These are phyloP conservation scores for Percina caprodes DNA, from an alignment of 2,113 vertebrate genomes.

Conservation along the genomic window DNA sequence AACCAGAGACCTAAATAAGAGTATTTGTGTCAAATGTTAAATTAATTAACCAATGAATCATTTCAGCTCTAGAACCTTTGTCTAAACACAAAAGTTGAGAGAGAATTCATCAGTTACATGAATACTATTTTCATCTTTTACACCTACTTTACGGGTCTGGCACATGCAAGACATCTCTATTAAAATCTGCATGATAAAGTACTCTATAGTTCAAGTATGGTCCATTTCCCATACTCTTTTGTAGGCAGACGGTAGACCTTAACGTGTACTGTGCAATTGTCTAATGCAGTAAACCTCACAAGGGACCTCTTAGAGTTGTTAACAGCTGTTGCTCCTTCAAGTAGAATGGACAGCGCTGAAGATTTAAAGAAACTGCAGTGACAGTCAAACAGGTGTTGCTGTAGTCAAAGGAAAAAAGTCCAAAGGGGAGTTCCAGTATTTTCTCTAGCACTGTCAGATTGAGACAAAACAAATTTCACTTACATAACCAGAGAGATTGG, in stretches of 20 bases:
- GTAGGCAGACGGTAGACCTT: conserved; percentile 1
- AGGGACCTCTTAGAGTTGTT: conserved; percentile 21
- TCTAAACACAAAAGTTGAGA: not conserved
- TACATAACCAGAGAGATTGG: conserved; percentile 27
- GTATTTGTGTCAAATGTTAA: not conserved
- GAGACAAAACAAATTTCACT: conserved; percentile 1
- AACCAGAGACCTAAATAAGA: not conserved
- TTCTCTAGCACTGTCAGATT: conserved; percentile 18
- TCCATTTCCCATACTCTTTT: conserved; percentile 22
- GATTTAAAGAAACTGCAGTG: conserved; percentile 26
- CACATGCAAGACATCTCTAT: not conserved
- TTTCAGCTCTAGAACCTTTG: not conserved
- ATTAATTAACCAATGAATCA: not conserved
- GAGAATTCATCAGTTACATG: not conserved
- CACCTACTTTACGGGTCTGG: not conserved
- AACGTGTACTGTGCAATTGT: conserved; percentile 20
- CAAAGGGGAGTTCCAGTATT: conserved; percentile 17
- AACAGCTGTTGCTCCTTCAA: conserved; percentile 50
- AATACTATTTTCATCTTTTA: not conserved
- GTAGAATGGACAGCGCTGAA: conserved; percentile 32
- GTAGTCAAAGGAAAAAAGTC: conserved; percentile 30
- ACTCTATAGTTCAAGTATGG: conserved; percentile 4
- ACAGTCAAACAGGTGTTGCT: conserved; percentile 51
- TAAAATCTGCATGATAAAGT: not conserved
- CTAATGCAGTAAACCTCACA: conserved; percentile 26